These are phyloP conservation scores for Lanistes nyassanus DNA, from an alignment of 1,140 invertebrate species.

Conservation along the genomic window DNA sequence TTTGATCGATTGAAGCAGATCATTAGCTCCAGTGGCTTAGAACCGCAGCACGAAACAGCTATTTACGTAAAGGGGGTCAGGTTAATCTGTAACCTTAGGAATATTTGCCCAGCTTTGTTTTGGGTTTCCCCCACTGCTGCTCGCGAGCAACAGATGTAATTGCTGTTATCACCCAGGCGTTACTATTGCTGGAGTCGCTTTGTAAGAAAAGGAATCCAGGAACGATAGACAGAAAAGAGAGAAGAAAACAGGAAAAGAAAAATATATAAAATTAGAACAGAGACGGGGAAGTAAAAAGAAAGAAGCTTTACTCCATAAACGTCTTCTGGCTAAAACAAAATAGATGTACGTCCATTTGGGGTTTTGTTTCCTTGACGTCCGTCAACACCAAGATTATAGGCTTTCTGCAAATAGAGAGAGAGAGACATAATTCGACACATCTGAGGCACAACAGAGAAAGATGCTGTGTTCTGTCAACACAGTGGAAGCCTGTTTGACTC, in stretches of 20 bases:
- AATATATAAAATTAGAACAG: neutral
- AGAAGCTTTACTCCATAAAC: neutral
- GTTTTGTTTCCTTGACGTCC: neutral
- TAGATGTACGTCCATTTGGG: neutral
- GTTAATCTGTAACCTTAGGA: too few relatives aligned
- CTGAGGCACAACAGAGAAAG: neutral
- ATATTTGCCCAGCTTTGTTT: too few relatives aligned
- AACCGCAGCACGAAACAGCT: too few relatives aligned
- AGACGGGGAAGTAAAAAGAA: neutral
- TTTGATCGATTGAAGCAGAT: too few relatives aligned
- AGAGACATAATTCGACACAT: neutral
- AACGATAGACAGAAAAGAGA: conserved; percentile 15
- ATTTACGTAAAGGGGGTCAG: too few relatives aligned
- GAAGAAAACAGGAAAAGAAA: too few relatives aligned
- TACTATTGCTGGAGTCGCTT: neutral
- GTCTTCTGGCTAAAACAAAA: neutral
- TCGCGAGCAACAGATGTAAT: too few relatives aligned
- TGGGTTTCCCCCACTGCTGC: too few relatives aligned
- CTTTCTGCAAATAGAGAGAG: neutral
- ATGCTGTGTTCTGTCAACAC: neutral
- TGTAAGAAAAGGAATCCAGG: conserved; percentile 1
- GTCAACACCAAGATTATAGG: neutral
- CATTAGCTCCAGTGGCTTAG: too few relatives aligned
- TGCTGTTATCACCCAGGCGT: neutral
- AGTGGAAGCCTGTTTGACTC: too few relatives aligned